phyloP scores from a whole-genome alignment of 23 tunicate genomes.

The Trididemnum nubilum region DNA sequence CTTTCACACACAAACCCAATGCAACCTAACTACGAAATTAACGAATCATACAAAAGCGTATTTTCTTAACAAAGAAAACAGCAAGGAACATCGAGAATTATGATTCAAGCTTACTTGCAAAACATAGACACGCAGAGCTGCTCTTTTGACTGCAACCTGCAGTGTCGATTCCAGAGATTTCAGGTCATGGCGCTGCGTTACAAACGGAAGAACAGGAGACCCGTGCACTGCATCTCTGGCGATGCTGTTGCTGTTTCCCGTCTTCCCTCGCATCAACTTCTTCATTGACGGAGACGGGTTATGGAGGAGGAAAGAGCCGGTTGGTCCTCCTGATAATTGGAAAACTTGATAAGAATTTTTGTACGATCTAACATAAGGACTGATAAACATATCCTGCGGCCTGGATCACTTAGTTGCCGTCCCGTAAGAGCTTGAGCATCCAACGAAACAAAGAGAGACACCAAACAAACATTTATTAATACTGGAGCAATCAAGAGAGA shows the following conservation, averaged over 20 bases:
- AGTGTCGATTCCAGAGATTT: constrained; percentile 58
- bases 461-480: too few relatives aligned
- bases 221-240: constrained; percentile 50
- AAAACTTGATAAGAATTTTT: too few relatives aligned
- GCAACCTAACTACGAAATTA: too few relatives aligned
- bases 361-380: neutral
- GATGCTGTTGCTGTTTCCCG: constrained; percentile 56
- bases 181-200: constrained; percentile 66
- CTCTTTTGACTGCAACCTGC: constrained; percentile 60
- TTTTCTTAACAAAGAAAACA: too few relatives aligned
- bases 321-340: constrained; percentile 2
- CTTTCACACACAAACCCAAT: too few relatives aligned
- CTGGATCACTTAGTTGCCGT: too few relatives aligned
- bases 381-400: too few relatives aligned
- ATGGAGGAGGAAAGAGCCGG: constrained; percentile 52
- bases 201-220: constrained; percentile 51
- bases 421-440: too few relatives aligned
- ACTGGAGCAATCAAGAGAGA: too few relatives aligned
- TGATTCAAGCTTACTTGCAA: constrained; percentile 62
- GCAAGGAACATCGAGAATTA: too few relatives aligned
- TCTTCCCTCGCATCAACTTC: constrained; percentile 50
- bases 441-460: too few relatives aligned
- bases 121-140: constrained; percentile 63
- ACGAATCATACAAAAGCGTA: too few relatives aligned
- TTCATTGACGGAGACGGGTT: constrained; percentile 55